A percentile compares a stretch with the other conserved stretches of the same genome.
Conservation (phyloP, 1,140 invertebrate species). For the Papilio dardanus region DNA sequence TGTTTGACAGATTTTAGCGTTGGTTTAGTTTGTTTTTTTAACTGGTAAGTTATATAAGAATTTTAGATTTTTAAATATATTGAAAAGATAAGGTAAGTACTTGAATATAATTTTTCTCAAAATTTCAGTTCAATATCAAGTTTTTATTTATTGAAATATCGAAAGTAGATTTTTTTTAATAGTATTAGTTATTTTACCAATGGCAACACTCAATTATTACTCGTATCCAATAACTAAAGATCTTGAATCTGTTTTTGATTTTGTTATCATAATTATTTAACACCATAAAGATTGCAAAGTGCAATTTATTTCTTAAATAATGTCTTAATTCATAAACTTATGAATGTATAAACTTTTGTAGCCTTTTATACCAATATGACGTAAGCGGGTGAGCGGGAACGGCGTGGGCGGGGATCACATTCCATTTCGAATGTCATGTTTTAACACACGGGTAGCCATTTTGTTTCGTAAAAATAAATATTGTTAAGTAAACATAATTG, state of each 20-base stretch:
- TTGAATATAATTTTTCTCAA: not conserved
- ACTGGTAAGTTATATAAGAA: not conserved
- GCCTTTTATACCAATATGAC: not conserved
- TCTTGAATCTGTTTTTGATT: not conserved
- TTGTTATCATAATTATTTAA: not conserved
- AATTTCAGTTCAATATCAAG: not conserved
- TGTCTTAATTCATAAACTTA: not conserved
- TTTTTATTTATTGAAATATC: not conserved
- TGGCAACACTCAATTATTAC: not conserved
- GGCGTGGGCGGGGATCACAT: not conserved
- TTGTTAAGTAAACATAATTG: constrained; percentile 73
- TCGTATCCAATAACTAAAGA: constrained; percentile 3
- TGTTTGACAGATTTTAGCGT: not conserved
- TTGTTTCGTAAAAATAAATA: constrained; percentile 71
- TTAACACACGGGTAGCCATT: constrained; percentile 59
- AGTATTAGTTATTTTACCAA: not conserved
- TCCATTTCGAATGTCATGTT: not conserved
- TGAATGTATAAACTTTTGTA: not conserved
- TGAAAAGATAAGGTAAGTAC: not conserved
- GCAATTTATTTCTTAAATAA: not conserved
- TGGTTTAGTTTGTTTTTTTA: not conserved
- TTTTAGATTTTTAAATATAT: not conserved
- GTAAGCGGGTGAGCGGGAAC: not conserved
- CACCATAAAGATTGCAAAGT: not conserved
- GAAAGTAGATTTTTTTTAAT: not conserved